Percentiles rank a stretch among this genome's conserved stretches.
These are phyloP conservation scores for Ennomos fuscantarius DNA, from an alignment of 2,888 invertebrate genomes.

Conservation along the genomic window DNA sequence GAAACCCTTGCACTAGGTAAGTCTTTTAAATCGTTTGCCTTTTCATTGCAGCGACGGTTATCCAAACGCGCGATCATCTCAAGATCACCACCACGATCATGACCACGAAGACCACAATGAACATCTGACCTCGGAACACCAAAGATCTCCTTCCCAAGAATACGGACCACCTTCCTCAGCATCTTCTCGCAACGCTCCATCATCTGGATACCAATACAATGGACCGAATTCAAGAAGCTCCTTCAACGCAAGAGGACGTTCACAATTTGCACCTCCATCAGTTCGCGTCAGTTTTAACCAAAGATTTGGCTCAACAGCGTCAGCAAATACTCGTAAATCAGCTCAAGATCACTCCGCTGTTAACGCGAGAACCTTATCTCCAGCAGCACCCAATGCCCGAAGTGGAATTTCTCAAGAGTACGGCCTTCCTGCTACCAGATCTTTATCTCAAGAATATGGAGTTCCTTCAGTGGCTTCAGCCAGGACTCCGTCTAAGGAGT, in stretches of 20 bases:
- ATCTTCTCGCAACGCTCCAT: conserved; percentile 12
- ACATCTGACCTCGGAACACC: conserved; percentile 17
- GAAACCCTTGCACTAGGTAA: too few species aligned
- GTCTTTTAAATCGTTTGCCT: too few species aligned
- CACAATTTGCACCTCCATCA: conserved; percentile 28
- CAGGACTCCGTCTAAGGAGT: conserved; percentile 28
- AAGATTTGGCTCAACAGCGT: conserved; percentile 19
- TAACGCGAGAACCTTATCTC: conserved; percentile 8
- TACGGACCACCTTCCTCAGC: conserved; percentile 19
- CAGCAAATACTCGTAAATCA: conserved; percentile 1
- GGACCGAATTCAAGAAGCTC: conserved; percentile 8
- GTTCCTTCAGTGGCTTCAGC: conserved; percentile 24
- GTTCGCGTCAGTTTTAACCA: conserved; percentile 29
- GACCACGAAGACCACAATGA: conserved; percentile 19
- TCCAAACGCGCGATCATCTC: conserved; percentile 23
- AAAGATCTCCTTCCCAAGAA: conserved; percentile 30
- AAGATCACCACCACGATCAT: conserved; percentile 12
- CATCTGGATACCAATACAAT: conserved; percentile 11
- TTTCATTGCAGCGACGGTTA: conserved; percentile 33
- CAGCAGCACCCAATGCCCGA: conserved; percentile 12
- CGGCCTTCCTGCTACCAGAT: conserved; percentile 30
- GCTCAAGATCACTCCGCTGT: not conserved
- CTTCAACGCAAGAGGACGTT: conserved; percentile 4
- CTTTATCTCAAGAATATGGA: conserved; percentile 39
- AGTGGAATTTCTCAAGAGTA: conserved; percentile 30